Evolutionary conservation across 2,888 invertebrate species (phyloP).

Genomic region (Odontocerum albicorne): DNA sequence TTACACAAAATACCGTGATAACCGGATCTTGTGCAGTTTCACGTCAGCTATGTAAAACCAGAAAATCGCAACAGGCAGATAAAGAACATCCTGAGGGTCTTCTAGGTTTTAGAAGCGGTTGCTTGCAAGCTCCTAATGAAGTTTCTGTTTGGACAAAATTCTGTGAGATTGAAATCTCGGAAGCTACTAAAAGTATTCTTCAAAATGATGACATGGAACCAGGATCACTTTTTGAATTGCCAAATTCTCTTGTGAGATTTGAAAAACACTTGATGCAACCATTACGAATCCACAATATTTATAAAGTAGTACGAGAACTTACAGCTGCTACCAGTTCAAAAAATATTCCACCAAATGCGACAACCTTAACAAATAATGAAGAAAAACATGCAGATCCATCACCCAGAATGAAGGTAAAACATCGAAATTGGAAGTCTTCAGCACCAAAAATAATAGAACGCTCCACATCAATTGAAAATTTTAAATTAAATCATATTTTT

Average conservation of each 20-base stretch:
- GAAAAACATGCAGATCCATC: slow-evolving; percentile 38
- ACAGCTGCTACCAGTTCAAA: slow-evolving; percentile 47
- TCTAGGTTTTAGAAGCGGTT: slow-evolving; percentile 78
- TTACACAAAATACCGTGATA: slow-evolving; percentile 62
- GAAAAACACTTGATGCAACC: slow-evolving; percentile 85
- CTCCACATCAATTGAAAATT: slow-evolving; percentile 52
- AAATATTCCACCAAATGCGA: background rate
- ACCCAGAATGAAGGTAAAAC: slow-evolving; percentile 44
- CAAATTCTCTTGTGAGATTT: slow-evolving; percentile 72
- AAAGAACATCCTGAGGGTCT: slow-evolving; percentile 60
- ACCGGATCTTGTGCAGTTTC: slow-evolving; percentile 78
- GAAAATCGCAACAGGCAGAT: slow-evolving; percentile 49
- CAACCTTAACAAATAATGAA: background rate
- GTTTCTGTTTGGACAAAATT: slow-evolving; percentile 89
- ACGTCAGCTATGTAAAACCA: slow-evolving; percentile 47
- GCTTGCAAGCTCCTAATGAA: slow-evolving; percentile 81
- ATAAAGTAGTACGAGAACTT: slow-evolving; percentile 67
- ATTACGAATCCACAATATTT: slow-evolving; percentile 81
- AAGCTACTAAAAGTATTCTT: slow-evolving; percentile 48
- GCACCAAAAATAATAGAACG: slow-evolving; percentile 49
- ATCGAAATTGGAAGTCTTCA: slow-evolving; percentile 55
- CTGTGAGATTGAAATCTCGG: slow-evolving; percentile 82
- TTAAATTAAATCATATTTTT: slow-evolving; percentile 68
- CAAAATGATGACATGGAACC: slow-evolving; percentile 20
- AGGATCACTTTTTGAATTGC: slow-evolving; percentile 50